phyloP scores from a whole-genome alignment of 2,113 vertebrate species.

The Tauraco erythrolophus region DNA sequence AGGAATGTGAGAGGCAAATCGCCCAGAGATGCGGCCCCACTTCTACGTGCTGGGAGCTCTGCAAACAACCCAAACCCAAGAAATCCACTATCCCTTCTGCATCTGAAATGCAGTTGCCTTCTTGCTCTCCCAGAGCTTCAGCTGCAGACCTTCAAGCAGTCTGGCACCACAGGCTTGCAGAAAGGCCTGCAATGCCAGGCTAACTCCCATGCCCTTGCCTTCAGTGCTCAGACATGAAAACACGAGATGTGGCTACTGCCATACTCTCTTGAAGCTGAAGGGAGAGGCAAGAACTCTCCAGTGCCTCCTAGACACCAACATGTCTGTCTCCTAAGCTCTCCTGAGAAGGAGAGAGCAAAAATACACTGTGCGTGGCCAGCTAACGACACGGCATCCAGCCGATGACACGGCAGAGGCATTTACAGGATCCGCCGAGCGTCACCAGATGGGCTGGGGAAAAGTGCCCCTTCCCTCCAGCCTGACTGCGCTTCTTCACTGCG shows the following conservation, averaged over 20 bases:
- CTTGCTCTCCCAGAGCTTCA: neutral
- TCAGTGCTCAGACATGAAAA: neutral
- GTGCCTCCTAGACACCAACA: neutral
- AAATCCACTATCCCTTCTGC: neutral
- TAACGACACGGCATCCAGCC: neutral
- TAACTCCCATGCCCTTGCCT: neutral
- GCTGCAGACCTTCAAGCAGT: neutral
- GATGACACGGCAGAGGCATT: neutral
- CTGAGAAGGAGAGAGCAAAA: neutral
- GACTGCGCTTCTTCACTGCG: neutral
- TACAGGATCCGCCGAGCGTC: neutral
- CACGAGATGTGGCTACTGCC: neutral
- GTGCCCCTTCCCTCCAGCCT: neutral
- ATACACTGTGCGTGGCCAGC: neutral
- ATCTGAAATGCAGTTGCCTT: neutral
- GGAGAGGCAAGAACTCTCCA: neutral
- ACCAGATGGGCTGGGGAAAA: neutral
- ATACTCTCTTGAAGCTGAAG: neutral
- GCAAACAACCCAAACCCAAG: neutral
- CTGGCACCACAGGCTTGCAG: neutral
- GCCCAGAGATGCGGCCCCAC: neutral
- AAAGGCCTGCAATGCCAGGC: neutral
- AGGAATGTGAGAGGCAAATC: fast-evolving
- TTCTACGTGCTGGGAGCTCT: neutral
- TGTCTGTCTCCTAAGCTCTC: neutral